Percentiles rank a stretch among this genome's conserved stretches.
Evolutionary conservation across 2,888 invertebrate species (phyloP).

Genomic region (Amphipyra berbera): DNA sequence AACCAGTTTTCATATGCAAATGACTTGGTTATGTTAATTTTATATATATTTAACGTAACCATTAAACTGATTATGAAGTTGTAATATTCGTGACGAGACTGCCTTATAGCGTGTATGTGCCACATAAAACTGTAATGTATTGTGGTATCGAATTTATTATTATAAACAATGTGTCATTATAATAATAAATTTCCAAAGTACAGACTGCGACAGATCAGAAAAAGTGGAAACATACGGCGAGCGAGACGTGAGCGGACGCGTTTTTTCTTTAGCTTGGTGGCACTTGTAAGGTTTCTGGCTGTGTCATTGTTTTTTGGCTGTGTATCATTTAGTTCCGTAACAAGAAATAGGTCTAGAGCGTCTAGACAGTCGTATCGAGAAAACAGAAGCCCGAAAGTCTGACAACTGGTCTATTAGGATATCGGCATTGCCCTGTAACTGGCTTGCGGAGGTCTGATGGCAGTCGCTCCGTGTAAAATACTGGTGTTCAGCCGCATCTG

Average conservation of each 20-base stretch:
- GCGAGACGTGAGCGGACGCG: constrained; percentile 6
- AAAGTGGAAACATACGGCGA: constrained; percentile 43
- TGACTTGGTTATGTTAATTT: constrained; percentile 54
- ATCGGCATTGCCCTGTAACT: no score
- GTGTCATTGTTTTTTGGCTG: neutral
- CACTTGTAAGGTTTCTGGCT: constrained; percentile 24
- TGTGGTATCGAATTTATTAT: constrained; percentile 56
- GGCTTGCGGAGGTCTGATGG: no score
- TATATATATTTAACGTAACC: constrained; percentile 55
- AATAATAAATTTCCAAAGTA: constrained; percentile 11
- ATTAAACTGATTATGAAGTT: constrained; percentile 61
- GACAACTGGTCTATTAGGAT: no score
- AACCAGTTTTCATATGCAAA: constrained; percentile 52
- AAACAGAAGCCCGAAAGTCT: no score
- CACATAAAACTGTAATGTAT: constrained; percentile 54
- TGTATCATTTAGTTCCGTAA: neutral
- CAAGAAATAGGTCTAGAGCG: no score
- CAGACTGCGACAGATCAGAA: constrained; percentile 26
- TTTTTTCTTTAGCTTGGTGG: constrained; percentile 22
- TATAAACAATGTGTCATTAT: constrained; percentile 46
- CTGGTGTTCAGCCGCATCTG: no score
- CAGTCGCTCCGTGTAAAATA: no score
- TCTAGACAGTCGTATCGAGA: no score
- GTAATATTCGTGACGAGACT: constrained; percentile 53
- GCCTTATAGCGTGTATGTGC: constrained; percentile 45